These are phyloP conservation scores for Psittacula echo DNA, from an alignment of 2,797 vertebrate genomes.

Conservation along the genomic window DNA sequence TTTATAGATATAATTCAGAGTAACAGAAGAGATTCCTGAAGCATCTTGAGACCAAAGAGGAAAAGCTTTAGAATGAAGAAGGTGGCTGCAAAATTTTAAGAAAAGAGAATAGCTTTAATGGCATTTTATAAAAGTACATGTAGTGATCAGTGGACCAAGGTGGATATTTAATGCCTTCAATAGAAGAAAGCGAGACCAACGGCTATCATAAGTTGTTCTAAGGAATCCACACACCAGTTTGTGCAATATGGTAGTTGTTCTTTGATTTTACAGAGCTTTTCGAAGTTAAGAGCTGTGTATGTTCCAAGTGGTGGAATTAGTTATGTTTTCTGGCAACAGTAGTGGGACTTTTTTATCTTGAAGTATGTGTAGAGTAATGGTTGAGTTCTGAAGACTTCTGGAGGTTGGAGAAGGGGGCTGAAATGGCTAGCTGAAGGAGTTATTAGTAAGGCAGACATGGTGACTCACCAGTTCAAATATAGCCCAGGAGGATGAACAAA, in stretches of 20 bases:
- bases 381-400: background rate
- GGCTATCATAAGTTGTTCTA: background rate
- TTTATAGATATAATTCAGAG: conserved; percentile 13
- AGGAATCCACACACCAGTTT: background rate
- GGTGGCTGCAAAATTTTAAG: background rate
- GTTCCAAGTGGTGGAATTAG: background rate
- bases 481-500: conserved; percentile 27
- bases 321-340: background rate
- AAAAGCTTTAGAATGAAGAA: background rate
- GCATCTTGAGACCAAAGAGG: conserved; percentile 3
- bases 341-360: background rate
- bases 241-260: background rate
- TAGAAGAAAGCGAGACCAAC: background rate
- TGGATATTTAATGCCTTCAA: background rate
- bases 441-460: background rate
- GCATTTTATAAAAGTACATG: background rate
- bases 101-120: background rate
- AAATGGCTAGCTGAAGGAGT: background rate
- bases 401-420: background rate
- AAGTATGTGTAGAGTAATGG: background rate
- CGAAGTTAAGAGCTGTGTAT: background rate
- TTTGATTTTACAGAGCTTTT: background rate
- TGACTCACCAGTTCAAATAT: conserved; percentile 49
- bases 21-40: conserved; percentile 26
- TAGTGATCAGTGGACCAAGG: background rate